phyloP scores from a whole-genome alignment of 23 tunicate genomes.

The Phallusia fumigata region DNA sequence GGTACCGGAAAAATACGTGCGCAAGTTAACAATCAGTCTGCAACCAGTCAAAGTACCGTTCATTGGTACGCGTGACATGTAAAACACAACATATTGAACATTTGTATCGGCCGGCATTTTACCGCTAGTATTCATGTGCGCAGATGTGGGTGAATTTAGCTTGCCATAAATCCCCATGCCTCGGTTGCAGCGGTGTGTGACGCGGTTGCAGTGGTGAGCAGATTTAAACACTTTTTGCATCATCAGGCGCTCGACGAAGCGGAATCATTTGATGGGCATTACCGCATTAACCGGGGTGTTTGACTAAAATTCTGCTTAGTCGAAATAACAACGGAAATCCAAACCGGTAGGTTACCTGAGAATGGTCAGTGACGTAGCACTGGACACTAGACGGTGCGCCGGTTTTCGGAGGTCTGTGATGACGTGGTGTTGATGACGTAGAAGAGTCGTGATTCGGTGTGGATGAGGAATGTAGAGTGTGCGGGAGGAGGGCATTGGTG shows the following conservation, averaged over 20 bases:
- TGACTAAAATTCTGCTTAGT: neutral
- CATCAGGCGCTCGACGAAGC: neutral
- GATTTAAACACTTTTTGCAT: neutral
- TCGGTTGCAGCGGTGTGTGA: neutral
- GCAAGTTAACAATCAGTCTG: no score
- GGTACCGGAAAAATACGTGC: no score
- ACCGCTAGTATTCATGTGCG: no score
- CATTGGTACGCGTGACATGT: no score
- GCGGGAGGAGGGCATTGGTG: conserved; percentile 10
- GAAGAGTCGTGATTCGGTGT: neutral
- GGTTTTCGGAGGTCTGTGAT: neutral
- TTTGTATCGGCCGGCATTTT: no score
- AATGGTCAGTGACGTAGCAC: neutral
- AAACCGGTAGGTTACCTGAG: neutral
- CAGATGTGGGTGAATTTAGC: no score
- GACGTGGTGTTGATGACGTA: conserved; percentile 1
- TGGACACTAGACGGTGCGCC: neutral
- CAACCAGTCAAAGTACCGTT: no score
- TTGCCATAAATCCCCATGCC: neutral
- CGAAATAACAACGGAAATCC: neutral
- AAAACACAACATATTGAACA: no score
- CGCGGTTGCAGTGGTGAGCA: neutral
- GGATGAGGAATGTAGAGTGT: neutral
- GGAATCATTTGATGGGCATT: neutral
- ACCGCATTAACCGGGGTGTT: neutral